phyloP scores from a whole-genome alignment of 2,113 vertebrate species.

The Phoenicopterus ruber region DNA sequence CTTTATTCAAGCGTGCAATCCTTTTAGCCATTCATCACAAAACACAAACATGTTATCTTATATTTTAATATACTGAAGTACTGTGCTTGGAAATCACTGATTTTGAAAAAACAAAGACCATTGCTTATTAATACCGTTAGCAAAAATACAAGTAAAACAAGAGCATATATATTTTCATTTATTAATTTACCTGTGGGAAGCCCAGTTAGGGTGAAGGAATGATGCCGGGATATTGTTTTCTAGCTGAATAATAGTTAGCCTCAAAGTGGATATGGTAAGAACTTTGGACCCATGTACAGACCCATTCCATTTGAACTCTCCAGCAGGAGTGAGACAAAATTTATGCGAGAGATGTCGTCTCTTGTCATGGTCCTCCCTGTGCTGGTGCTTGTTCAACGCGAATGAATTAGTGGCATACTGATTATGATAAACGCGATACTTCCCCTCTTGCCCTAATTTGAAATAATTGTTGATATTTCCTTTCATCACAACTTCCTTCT shows the following conservation, averaged over 20 bases:
- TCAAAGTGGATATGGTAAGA: constrained; percentile 91
- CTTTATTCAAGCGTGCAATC: background rate
- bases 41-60: background rate
- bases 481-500: constrained; percentile 88
- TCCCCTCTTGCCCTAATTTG: constrained; percentile 96
- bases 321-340: constrained; percentile 91
- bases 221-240: constrained; percentile 93
- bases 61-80: background rate
- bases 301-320: constrained; percentile 98
- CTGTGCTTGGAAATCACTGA: background rate
- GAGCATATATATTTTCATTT: background rate
- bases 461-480: constrained; percentile 85
- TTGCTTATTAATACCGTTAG: background rate
- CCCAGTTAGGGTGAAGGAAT: constrained; percentile 98
- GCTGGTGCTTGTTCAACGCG: constrained; percentile 97
- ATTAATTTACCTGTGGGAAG: constrained; percentile 90
- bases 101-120: background rate
- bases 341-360: constrained; percentile 95
- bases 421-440: constrained; percentile 96
- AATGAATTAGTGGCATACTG: constrained; percentile 95
- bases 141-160: background rate
- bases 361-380: constrained; percentile 98
- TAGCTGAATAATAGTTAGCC: constrained; percentile 94
- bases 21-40: background rate
- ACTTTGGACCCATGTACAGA: constrained; percentile 93